A percentile compares a stretch with the other conserved stretches of the same genome.
Conservation (phyloP, 2,113 vertebrate genomes). For the Tenrec ecaudatus region DNA sequence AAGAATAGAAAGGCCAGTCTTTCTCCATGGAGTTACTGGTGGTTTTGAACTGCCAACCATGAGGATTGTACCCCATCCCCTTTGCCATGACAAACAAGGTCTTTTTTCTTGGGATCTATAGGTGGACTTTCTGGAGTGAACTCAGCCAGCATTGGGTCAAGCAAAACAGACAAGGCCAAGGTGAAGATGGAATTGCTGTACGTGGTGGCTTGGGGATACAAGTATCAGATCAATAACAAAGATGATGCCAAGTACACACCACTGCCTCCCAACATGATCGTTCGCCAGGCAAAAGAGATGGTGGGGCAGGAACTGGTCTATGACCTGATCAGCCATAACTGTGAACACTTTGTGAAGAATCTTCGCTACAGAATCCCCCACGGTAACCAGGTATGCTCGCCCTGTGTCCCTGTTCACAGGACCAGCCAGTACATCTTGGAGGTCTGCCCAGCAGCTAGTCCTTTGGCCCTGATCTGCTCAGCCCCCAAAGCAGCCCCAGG, state of each 20-base stretch:
- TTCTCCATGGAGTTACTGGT: no score
- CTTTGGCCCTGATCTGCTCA: no score
- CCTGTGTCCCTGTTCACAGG: constrained; percentile 61
- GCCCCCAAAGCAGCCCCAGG: no score
- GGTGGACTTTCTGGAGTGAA: constrained; percentile 75
- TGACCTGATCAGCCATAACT: constrained; percentile 88
- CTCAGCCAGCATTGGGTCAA: constrained; percentile 87
- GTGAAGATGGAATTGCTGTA: constrained; percentile 89
- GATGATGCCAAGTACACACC: no score
- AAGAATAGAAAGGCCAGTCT: no score
- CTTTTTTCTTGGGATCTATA: background rate
- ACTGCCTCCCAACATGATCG: no score
- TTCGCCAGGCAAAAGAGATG: constrained; percentile 80
- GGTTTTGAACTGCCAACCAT: no score
- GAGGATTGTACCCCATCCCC: no score
- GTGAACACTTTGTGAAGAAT: constrained; percentile 92
- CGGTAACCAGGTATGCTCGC: constrained; percentile 89
- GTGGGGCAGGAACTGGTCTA: constrained; percentile 86
- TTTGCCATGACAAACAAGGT: no score
- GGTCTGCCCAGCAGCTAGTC: no score
- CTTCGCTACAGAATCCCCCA: constrained; percentile 88
- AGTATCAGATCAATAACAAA: constrained; percentile 89
- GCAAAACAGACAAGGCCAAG: constrained; percentile 84
- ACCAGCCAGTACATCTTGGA: background rate
- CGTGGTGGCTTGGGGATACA: constrained; percentile 82